Evolutionary conservation across 1,140 invertebrate genomes (phyloP).

Genomic region (Magallana angulata): DNA sequence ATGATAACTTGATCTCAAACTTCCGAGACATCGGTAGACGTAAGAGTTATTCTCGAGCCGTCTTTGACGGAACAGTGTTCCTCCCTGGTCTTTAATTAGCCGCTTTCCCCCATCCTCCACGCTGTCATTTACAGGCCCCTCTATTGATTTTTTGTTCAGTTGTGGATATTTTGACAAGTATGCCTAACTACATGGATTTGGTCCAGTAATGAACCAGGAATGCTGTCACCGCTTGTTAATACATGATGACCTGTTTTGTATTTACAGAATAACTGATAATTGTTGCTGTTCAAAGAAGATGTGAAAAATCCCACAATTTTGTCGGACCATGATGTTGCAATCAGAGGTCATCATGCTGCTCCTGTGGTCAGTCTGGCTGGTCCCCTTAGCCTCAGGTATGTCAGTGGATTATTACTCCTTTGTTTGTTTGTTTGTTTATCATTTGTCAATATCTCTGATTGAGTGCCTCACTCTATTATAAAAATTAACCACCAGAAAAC

Average conservation of each 20-base stretch:
- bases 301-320: neutral
- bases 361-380: neutral
- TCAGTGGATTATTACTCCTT: neutral
- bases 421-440: no score
- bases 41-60: neutral
- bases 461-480: no score
- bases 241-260: neutral
- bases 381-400: neutral
- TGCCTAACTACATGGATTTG: conserved; percentile 20
- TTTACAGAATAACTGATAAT: neutral
- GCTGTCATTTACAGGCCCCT: neutral
- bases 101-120: neutral
- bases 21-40: no score
- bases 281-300: neutral
- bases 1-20: no score
- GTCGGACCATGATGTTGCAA: neutral
- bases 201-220: conserved; percentile 12
- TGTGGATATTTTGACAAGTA: neutral
- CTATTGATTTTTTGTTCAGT: conserved; percentile 11
- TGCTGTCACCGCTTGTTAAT: neutral
- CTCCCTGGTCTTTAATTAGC: neutral
- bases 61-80: neutral
- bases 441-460: no score
- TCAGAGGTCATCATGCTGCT: neutral
- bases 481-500: no score